Evolutionary conservation across 1,140 invertebrate genomes (phyloP).

Genomic region (Zelostemma sp.): DNA sequence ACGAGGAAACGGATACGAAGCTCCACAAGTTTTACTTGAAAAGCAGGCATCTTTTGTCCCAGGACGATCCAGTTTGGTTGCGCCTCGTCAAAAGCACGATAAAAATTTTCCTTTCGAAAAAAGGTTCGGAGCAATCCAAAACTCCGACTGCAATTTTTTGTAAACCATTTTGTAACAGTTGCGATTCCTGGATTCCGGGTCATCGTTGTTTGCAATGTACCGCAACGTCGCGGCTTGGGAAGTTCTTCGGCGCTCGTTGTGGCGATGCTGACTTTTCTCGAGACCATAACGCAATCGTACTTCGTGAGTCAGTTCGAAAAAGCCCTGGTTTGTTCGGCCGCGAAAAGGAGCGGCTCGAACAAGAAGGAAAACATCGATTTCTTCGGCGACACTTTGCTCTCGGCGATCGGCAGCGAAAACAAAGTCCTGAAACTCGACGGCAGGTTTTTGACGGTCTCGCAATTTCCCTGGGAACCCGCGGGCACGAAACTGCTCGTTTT

Average conservation of each 20-base stretch:
- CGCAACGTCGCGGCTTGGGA: constrained; percentile 2
- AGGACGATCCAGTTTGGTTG: constrained; percentile 2
- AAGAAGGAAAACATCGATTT: neutral
- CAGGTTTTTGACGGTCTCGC: neutral
- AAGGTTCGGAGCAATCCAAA: constrained; percentile 13
- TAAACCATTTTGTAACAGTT: constrained; percentile 14
- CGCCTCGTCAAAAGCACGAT: constrained; percentile 20
- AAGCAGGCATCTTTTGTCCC: neutral
- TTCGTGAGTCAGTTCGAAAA: neutral
- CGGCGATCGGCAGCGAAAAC: neutral
- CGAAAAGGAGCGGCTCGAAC: neutral
- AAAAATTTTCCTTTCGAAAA: constrained; percentile 13
- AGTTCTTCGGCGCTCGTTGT: constrained; percentile 15
- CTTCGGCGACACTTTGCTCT: neutral
- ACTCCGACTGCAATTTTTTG: constrained; percentile 14
- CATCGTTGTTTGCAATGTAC: constrained; percentile 11
- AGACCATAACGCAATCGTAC: constrained; percentile 6
- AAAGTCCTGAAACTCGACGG: neutral
- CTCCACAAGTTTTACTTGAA: constrained; percentile 3
- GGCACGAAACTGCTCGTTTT: neutral
- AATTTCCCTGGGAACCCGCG: neutral
- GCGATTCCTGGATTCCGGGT: constrained; percentile 28
- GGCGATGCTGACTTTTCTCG: constrained; percentile 22
- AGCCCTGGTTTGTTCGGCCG: neutral
- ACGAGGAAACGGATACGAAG: constrained; percentile 14